A percentile compares a stretch with the other conserved stretches of the same genome.
These are phyloP conservation scores for Malurus cyaneus DNA, from an alignment of 2,113 vertebrate genomes.

Conservation along the genomic window DNA sequence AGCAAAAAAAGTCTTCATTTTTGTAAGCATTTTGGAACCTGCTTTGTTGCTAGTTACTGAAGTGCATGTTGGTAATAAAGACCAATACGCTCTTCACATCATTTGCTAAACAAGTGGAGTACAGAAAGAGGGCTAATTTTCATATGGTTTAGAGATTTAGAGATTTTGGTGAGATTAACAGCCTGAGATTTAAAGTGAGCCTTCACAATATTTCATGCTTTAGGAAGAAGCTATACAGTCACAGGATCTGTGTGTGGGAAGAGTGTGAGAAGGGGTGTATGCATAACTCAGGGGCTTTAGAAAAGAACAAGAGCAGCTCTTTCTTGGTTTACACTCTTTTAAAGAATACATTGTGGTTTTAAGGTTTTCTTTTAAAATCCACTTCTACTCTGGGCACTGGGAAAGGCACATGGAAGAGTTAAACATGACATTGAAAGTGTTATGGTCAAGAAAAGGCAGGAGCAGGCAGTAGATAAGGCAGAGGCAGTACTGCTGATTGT, in stretches of 20 bases:
- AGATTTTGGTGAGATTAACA: not conserved
- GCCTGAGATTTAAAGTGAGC: not conserved
- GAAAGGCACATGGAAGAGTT: not conserved
- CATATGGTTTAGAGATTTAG: not conserved
- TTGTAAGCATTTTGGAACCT: not conserved
- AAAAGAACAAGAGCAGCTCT: not conserved
- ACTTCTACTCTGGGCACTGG: not conserved
- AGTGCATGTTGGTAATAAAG: not conserved
- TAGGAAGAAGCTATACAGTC: constrained; percentile 28
- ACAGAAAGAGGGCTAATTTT: not conserved
- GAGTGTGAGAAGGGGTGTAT: not conserved
- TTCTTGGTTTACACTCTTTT: not conserved
- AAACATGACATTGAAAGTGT: not conserved
- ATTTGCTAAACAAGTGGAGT: not conserved
- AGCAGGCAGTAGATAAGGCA: not conserved
- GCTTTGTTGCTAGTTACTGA: not conserved
- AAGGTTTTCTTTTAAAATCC: not conserved
- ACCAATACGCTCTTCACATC: not conserved
- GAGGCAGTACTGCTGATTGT: not conserved
- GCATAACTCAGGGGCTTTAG: not conserved
- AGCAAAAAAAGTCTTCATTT: not conserved
- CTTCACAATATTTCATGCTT: constrained; percentile 2
- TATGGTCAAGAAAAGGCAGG: not conserved
- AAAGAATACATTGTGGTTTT: not conserved
- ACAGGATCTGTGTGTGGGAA: constrained; percentile 1